A percentile compares a stretch with the other conserved stretches of the same genome.
Conservation (phyloP, 1,140 invertebrate species). For the Lepidostoma basale region DNA sequence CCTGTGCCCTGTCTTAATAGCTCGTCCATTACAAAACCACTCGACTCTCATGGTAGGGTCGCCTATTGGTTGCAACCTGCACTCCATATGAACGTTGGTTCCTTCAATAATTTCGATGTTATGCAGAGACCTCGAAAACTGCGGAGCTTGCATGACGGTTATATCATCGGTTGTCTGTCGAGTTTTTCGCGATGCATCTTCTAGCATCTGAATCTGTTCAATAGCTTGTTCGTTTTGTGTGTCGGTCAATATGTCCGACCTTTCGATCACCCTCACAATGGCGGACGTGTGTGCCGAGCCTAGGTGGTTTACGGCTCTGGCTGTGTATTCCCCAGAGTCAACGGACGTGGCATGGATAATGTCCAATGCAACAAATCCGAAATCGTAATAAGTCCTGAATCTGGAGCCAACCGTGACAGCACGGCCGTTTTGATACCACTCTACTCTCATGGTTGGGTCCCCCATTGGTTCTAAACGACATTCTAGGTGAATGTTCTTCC, state of each 20-base stretch:
- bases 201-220: slow-evolving; percentile 93
- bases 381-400: slow-evolving; percentile 94
- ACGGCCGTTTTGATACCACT: slow-evolving; percentile 93
- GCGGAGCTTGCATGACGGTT: slow-evolving; percentile 79
- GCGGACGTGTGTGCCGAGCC: slow-evolving; percentile 91
- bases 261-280: slow-evolving; percentile 82
- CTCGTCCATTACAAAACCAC: slow-evolving; percentile 95
- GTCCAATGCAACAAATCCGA: slow-evolving; percentile 90
- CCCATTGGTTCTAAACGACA: slow-evolving; percentile 91
- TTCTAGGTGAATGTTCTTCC: slow-evolving; percentile 90
- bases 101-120: slow-evolving; percentile 92
- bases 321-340: slow-evolving; percentile 94
- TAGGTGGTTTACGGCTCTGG: slow-evolving; percentile 87
- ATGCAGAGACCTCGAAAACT: slow-evolving; percentile 85
- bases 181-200: slow-evolving; percentile 79
- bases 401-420: slow-evolving; percentile 87
- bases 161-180: slow-evolving; percentile 77
- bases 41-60: slow-evolving; percentile 95
- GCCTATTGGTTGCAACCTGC: slow-evolving; percentile 89
- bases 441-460: slow-evolving; percentile 93
- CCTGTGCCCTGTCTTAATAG: slow-evolving; percentile 86
- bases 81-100: slow-evolving; percentile 92
- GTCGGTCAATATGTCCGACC: slow-evolving; percentile 88
- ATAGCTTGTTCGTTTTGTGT: slow-evolving; percentile 94
- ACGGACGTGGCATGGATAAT: slow-evolving; percentile 84